Percentiles rank a stretch among this genome's conserved stretches.
These are phyloP conservation scores for Acrocephalus arundinaceus DNA, from an alignment of 2,113 vertebrate species.

Conservation along the genomic window DNA sequence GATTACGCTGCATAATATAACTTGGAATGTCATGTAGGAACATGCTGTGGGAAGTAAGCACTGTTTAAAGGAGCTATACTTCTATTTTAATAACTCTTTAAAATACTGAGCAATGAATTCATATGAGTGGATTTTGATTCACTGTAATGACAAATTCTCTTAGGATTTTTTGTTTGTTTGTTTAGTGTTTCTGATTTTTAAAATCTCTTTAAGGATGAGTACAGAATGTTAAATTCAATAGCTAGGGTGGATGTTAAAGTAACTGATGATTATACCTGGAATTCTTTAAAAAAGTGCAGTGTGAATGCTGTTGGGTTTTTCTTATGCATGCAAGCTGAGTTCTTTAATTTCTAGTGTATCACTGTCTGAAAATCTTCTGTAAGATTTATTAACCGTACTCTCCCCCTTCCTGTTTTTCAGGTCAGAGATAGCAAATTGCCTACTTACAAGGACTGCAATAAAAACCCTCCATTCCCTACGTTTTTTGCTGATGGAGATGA, in stretches of 20 bases:
- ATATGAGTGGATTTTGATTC: background rate
- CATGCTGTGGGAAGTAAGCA: background rate
- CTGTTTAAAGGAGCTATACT: background rate
- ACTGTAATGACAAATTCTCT: background rate
- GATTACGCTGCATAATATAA: background rate
- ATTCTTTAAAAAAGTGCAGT: background rate
- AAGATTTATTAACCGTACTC: background rate
- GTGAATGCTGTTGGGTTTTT: background rate
- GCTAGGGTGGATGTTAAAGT: background rate
- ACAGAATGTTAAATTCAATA: background rate
- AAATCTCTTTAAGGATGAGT: background rate
- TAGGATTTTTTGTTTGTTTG: background rate
- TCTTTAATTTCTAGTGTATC: background rate
- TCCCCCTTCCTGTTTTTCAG: constrained; percentile 63
- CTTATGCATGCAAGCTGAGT: background rate
- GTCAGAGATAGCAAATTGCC: constrained; percentile 82
- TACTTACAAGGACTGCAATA: constrained; percentile 63
- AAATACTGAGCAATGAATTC: background rate
- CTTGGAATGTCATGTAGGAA: background rate
- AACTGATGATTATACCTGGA: background rate
- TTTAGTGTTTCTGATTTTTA: background rate
- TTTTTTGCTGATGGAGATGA: constrained; percentile 90
- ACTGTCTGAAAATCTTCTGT: background rate
- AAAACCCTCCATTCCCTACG: constrained; percentile 88
- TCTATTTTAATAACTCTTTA: background rate